Evolutionary conservation across 64 coral and sea anemone species (phyloP).

Genomic region (Porites lutea): DNA sequence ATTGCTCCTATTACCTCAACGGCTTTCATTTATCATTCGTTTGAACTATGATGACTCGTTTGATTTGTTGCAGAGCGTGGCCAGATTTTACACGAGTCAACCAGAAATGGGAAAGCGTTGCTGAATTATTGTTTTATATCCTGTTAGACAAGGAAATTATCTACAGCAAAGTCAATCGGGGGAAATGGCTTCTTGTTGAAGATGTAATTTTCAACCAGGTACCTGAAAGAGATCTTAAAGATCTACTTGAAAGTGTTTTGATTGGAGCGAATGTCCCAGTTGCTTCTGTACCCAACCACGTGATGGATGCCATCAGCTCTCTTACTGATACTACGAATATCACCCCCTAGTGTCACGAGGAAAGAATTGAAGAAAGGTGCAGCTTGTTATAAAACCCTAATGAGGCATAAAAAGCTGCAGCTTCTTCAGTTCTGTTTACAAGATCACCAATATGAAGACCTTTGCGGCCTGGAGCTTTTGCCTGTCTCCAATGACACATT

Average conservation of each 20-base stretch:
- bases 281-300: constrained; percentile 68
- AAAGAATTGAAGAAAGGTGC: constrained; percentile 31
- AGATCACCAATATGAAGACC: constrained; percentile 44
- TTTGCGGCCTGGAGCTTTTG: constrained; percentile 54
- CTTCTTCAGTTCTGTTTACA: constrained; percentile 42
- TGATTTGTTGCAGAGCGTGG: constrained; percentile 43
- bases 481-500: not conserved
- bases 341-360: constrained; percentile 29
- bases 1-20: no score
- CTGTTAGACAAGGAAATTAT: constrained; percentile 42
- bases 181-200: constrained; percentile 71
- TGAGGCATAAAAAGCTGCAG: constrained; percentile 40
- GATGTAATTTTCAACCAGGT: constrained; percentile 56
- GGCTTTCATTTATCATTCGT: no score
- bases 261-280: constrained; percentile 41
- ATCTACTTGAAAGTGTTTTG: constrained; percentile 46
- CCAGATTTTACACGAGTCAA: constrained; percentile 59
- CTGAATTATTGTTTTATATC: constrained; percentile 46
- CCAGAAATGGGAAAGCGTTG: constrained; percentile 74
- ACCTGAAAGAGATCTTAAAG: constrained; percentile 18
- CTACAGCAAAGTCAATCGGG: constrained; percentile 40
- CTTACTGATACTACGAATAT: constrained; percentile 33
- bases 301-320: constrained; percentile 26
- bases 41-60: no score
- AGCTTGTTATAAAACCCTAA: constrained; percentile 14